Conservation (phyloP, 2,888 invertebrate genomes). For the Cylindroiulus punctatus region DNA sequence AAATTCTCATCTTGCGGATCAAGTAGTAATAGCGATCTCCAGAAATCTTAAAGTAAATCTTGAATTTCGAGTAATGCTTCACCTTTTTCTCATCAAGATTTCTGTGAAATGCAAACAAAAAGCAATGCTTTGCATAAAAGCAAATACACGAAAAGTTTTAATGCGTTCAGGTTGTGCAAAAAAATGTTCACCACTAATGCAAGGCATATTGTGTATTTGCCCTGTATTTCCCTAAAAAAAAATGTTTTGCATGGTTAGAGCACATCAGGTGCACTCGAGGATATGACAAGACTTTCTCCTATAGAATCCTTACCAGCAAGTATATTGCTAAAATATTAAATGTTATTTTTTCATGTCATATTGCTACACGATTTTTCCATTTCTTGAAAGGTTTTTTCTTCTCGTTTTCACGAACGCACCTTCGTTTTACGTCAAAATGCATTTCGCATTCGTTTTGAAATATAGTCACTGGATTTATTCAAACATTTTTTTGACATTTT, state of each 20-base stretch:
- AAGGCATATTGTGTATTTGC: background rate
- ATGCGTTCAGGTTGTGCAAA: background rate
- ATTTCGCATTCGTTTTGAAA: background rate
- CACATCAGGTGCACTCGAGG: background rate
- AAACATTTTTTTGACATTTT: too few relatives aligned
- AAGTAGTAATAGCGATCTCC: background rate
- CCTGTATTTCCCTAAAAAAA: background rate
- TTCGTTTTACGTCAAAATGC: background rate
- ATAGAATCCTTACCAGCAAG: background rate
- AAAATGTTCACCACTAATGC: background rate
- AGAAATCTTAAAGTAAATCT: background rate
- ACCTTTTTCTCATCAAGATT: background rate
- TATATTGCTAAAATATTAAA: background rate
- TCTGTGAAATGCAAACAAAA: background rate
- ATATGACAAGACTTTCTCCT: background rate
- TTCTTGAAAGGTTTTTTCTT: background rate
- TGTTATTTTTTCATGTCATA: background rate
- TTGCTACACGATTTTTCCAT: conserved; percentile 32
- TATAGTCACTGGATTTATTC: too few relatives aligned
- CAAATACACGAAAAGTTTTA: background rate
- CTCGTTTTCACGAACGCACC: background rate
- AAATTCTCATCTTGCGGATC: background rate
- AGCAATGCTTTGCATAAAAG: background rate
- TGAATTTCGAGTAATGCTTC: background rate
- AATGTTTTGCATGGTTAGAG: background rate